Evolutionary conservation across 2,888 invertebrate genomes (phyloP).

Genomic region (Lasioglossum morio): DNA sequence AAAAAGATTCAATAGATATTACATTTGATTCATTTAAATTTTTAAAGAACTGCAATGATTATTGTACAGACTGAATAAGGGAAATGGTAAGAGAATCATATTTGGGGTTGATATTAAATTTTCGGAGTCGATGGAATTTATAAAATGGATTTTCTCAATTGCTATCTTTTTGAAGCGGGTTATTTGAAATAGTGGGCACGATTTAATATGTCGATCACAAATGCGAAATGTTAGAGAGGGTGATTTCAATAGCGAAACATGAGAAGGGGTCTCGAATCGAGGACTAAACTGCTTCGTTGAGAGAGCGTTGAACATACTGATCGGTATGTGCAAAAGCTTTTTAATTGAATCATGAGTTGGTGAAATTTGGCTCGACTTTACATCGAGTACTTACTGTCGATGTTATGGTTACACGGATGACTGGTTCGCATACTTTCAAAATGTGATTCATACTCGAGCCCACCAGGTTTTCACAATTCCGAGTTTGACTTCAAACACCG

Average conservation of each 20-base stretch:
- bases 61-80: not conserved
- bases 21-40: no score
- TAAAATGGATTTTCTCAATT: not conserved
- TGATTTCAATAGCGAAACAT: conserved; percentile 51
- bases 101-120: not conserved
- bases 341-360: conserved; percentile 31
- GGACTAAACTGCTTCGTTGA: conserved; percentile 78
- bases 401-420: not conserved
- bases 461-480: not conserved
- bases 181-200: conserved; percentile 36
- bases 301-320: conserved; percentile 80
- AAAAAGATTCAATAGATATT: no score
- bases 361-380: not conserved
- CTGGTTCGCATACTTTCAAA: not conserved
- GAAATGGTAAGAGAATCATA: not conserved
- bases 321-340: conserved; percentile 74
- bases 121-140: not conserved
- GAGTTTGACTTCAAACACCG: not conserved
- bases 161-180: not conserved
- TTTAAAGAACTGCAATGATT: no score
- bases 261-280: conserved; percentile 66
- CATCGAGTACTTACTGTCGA: not conserved
- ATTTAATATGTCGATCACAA: conserved; percentile 82
- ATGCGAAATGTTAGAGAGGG: conserved; percentile 72
- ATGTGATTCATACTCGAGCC: not conserved